Evolutionary conservation across 1,140 invertebrate genomes (phyloP).

Genomic region (Drosophila athabasca): DNA sequence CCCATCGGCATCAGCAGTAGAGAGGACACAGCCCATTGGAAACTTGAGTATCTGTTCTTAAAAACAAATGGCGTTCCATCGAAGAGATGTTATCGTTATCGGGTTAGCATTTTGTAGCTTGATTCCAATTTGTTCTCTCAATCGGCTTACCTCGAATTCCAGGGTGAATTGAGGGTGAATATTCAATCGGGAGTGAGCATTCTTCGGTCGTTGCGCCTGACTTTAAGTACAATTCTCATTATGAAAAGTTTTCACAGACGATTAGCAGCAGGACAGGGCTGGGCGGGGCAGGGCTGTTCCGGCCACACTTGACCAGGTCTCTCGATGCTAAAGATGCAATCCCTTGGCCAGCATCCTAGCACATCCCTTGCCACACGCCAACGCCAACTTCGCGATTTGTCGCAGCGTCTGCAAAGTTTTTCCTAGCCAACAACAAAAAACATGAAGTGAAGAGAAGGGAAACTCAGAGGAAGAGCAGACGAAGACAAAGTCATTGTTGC

Average conservation of each 20-base stretch:
- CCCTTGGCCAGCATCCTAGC: not conserved
- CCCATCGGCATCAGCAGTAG: too few relatives aligned
- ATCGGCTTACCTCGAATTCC: too few relatives aligned
- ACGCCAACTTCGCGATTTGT: constrained; percentile 54
- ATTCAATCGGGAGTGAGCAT: not conserved
- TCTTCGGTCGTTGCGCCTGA: constrained; percentile 12
- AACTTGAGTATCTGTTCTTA: too few relatives aligned
- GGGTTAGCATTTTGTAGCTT: too few relatives aligned
- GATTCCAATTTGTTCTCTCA: too few relatives aligned
- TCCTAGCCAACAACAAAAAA: constrained; percentile 22
- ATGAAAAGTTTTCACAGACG: constrained; percentile 71
- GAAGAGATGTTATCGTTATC: too few relatives aligned
- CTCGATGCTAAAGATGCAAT: constrained; percentile 19
- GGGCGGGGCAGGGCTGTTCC: not conserved
- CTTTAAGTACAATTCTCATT: constrained; percentile 60
- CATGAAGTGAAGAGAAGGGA: constrained; percentile 1
- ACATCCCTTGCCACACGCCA: constrained; percentile 14
- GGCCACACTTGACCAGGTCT: constrained; percentile 63
- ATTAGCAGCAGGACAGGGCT: constrained; percentile 45
- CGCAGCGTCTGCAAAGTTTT: constrained; percentile 80
- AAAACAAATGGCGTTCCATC: too few relatives aligned
- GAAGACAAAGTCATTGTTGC: constrained; percentile 25
- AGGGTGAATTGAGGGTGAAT: too few relatives aligned
- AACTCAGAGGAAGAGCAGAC: constrained; percentile 2
- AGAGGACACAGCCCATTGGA: too few relatives aligned